Evolutionary conservation across 2,113 vertebrate genomes (phyloP), one percentile per base, ranked within the genome.

Genomic region (Andinoacara biseriatus): DNA sequence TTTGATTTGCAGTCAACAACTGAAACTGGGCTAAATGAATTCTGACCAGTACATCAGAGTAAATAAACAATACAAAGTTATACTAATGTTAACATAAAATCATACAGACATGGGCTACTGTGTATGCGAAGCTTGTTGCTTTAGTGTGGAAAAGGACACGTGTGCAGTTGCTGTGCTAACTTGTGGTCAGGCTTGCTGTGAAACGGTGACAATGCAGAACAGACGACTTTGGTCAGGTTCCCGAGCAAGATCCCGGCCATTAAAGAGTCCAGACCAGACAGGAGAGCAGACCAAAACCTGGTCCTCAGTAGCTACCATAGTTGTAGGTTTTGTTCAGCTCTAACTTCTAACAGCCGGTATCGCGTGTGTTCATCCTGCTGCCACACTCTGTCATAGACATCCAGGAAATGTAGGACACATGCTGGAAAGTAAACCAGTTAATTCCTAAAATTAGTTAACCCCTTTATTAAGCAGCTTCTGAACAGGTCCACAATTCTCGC

Each of bases 171-270:
- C 22, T 76, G 57, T 63, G 74, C 38, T 76, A 59, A 57, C 58
- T 79, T 43, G 29, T 8, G 69, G 22, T 54, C 60, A 24, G 59
- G 52, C 58, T 35, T n/a, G 56, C 18, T 35, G 18, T 20, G 46
- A 33, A 72, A 72, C 18, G 67, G 67, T 54, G 67, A 54, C 6
- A 0, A 29, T 5, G 10, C 52, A 40, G 49, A 60, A 10, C 1
- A 1, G 7, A 72, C 43, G n/a, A 31, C 20, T 77, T 86, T 60
- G 78, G 81, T 35, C 52, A 5, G 60, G 82, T n/a, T 83, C 79
- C 76, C 31, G 46, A 86, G 4, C 62, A 90, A 65, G 84, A 88
- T 6, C 58, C 54, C 22, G 83, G 24, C 31, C 29, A 57, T 60
- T 7, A 22, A 17, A 61, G 26, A 52, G 59, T 58, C 60, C 57